phyloP scores from a whole-genome alignment of 2,888 invertebrate species.

The Andrena bucephala region DNA sequence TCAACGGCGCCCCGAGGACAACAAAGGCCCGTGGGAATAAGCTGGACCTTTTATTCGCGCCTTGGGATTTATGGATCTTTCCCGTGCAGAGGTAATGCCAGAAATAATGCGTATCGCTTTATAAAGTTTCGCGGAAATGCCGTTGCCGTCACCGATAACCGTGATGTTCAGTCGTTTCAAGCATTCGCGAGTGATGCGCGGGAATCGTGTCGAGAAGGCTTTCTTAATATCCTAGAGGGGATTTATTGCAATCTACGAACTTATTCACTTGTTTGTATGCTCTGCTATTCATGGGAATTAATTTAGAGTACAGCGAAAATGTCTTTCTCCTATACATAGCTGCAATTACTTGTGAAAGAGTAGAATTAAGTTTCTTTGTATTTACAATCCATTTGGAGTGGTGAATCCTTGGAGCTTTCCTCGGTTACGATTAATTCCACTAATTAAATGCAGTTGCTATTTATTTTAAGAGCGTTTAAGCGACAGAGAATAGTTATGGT shows the following conservation, averaged over 20 bases:
- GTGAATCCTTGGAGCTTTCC: too few species aligned
- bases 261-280: too few species aligned
- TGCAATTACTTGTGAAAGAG: too few species aligned
- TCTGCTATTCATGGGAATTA: too few species aligned
- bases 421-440: too few species aligned
- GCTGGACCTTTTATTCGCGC: constrained; percentile 62
- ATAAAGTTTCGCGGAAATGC: constrained; percentile 9
- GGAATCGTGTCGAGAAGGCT: not conserved
- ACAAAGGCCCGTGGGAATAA: constrained; percentile 61
- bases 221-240: not conserved
- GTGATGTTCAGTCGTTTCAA: not conserved
- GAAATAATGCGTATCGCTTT: constrained; percentile 50
- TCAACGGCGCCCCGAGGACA: constrained; percentile 45
- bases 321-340: too few species aligned
- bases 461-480: not conserved
- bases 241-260: too few species aligned
- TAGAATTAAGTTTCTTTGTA: too few species aligned
- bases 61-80: constrained; percentile 72
- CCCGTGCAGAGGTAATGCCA: constrained; percentile 69
- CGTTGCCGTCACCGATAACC: not conserved
- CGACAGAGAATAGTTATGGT: too few species aligned
- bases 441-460: too few species aligned
- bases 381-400: too few species aligned
- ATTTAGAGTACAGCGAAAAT: too few species aligned
- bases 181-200: constrained; percentile 3